Evolutionary conservation across 2,888 invertebrate species (phyloP).

Genomic region (Reticulitermes lucifugus): DNA sequence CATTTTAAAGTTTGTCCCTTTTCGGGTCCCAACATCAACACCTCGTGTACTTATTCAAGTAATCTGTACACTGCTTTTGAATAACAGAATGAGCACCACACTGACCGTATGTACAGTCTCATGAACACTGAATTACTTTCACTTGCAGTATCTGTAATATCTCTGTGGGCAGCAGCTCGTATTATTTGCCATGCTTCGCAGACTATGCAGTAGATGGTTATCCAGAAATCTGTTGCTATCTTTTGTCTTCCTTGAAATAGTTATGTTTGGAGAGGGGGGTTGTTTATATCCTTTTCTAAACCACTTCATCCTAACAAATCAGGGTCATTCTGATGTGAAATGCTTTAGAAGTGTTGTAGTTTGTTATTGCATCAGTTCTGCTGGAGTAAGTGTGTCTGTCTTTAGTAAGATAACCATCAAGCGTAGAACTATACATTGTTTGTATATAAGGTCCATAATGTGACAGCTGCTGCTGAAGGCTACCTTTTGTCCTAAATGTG

Average conservation of each 20-base stretch:
- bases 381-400: neutral
- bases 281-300: neutral
- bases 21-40: neutral
- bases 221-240: neutral
- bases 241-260: neutral
- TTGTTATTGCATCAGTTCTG: neutral
- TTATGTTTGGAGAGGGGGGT: neutral
- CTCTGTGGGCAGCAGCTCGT: neutral
- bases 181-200: neutral
- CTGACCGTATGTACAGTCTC: neutral
- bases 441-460: neutral
- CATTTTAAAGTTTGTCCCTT: neutral
- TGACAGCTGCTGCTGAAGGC: conserved; percentile 15
- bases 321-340: conserved; percentile 8
- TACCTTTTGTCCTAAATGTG: conserved; percentile 13
- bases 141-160: neutral
- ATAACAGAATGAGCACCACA: neutral
- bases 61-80: neutral
- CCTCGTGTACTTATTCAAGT: neutral
- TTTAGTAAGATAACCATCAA: neutral
- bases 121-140: conserved; percentile 18
- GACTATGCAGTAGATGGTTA: neutral
- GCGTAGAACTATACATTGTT: neutral
- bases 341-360: neutral
- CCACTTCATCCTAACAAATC: neutral